Conservation (phyloP, 1,140 invertebrate species). For the Eubasilissa regina region DNA sequence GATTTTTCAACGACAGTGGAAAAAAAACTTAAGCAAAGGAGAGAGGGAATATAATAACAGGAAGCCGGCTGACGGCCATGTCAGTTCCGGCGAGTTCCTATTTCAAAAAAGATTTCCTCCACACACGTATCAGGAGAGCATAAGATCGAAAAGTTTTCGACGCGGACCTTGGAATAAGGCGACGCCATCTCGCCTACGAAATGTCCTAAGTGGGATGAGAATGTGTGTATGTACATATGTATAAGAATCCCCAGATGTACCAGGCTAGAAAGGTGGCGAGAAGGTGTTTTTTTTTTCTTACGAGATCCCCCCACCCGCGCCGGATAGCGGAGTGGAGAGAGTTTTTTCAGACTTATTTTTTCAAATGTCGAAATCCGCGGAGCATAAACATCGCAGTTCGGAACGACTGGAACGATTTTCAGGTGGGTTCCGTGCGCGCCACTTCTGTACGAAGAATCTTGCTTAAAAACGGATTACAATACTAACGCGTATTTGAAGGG, state of each 20-base stretch:
- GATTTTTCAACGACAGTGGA: neutral
- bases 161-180: constrained; percentile 1
- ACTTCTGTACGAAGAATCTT: constrained; percentile 10
- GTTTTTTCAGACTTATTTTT: constrained; percentile 30
- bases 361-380: constrained; percentile 49
- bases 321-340: constrained; percentile 9
- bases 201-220: constrained; percentile 26
- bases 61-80: constrained; percentile 51
- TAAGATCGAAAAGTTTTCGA: constrained; percentile 37
- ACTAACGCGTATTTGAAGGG: neutral
- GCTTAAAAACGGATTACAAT: constrained; percentile 42
- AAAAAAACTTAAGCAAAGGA: neutral
- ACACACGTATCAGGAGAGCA: constrained; percentile 32
- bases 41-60: constrained; percentile 54
- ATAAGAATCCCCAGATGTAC: constrained; percentile 4
- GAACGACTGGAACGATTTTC: constrained; percentile 56
- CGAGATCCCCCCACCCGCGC: neutral
- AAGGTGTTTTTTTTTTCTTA: constrained; percentile 47
- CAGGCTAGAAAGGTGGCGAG: constrained; percentile 22
- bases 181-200: neutral
- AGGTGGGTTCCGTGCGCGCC: constrained; percentile 17
- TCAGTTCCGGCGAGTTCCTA: constrained; percentile 37
- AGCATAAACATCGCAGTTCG: constrained; percentile 57
- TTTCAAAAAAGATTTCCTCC: constrained; percentile 31
- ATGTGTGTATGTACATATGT: constrained; percentile 17